Conservation (phyloP, 2,113 vertebrate species). For the Deroptyus accipitrinus region DNA sequence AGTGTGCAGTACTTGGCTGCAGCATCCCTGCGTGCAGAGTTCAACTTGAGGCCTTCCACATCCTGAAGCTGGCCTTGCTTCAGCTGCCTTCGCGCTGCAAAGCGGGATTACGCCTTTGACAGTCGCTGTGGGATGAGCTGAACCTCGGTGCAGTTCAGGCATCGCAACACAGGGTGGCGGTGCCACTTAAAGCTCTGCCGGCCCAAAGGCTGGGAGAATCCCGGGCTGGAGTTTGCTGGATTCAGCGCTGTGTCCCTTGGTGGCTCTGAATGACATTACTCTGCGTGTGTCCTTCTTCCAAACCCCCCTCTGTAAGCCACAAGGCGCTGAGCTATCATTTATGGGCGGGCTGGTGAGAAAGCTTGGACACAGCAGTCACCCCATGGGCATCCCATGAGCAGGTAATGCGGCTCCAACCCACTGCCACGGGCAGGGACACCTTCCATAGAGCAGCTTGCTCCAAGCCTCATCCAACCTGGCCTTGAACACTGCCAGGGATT, state of each 20-base stretch:
- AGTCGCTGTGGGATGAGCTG: background rate
- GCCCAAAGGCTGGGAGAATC: background rate
- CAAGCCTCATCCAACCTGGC: background rate
- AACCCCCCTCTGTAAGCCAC: rapidly evolving
- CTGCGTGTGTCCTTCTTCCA: background rate
- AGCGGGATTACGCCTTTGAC: rapidly evolving
- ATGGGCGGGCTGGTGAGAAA: background rate
- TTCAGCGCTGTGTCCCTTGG: background rate
- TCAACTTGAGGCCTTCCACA: background rate
- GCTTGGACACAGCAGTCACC: too few species aligned
- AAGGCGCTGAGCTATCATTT: rapidly evolving
- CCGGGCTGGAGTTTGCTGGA: background rate
- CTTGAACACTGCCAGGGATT: background rate
- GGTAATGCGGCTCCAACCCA: background rate
- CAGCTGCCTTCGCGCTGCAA: background rate
- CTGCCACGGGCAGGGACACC: background rate
- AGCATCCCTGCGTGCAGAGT: background rate
- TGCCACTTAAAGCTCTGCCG: background rate
- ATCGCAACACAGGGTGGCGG: background rate
- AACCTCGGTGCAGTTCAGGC: background rate
- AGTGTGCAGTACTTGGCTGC: background rate
- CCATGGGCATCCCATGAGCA: background rate
- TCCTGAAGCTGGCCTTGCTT: background rate
- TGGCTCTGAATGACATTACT: background rate
- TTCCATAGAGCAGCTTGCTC: background rate